Conservation (phyloP, 2,113 vertebrate species). For the Ameiurus melas region DNA sequence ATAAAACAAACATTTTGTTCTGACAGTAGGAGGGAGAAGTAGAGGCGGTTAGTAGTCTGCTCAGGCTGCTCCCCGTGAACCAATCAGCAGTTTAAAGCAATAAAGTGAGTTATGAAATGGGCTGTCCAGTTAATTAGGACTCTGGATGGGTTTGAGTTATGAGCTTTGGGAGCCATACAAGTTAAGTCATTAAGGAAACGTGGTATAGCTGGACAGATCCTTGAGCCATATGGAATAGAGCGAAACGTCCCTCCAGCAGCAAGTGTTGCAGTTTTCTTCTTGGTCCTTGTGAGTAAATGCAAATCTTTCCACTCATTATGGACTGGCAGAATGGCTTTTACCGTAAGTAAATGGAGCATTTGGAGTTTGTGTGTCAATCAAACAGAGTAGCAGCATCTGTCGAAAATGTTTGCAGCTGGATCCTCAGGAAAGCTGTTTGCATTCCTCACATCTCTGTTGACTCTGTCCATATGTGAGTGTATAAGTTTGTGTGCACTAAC, state of each 20-base stretch:
- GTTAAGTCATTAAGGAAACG: slow-evolving; percentile 35
- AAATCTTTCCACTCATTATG: slow-evolving; percentile 20
- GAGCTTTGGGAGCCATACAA: slow-evolving; percentile 44
- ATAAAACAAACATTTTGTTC: slow-evolving; percentile 27
- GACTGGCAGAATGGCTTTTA: slow-evolving; percentile 25
- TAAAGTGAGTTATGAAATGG: slow-evolving; percentile 42
- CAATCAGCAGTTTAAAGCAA: slow-evolving; percentile 48
- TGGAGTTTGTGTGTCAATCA: slow-evolving; percentile 23
- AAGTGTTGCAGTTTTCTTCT: neutral
- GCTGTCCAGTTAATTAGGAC: slow-evolving; percentile 45
- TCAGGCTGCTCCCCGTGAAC: slow-evolving; percentile 32
- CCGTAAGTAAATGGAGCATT: slow-evolving; percentile 36
- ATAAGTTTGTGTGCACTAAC: neutral
- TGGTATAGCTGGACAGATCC: slow-evolving; percentile 33
- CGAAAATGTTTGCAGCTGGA: neutral
- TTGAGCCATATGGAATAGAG: slow-evolving; percentile 43
- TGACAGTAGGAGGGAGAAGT: slow-evolving; percentile 12
- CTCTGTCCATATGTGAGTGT: neutral
- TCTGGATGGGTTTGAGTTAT: slow-evolving; percentile 47
- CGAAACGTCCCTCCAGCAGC: slow-evolving; percentile 28
- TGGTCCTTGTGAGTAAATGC: slow-evolving; percentile 36
- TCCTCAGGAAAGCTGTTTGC: neutral
- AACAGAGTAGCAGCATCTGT: slow-evolving; percentile 22
- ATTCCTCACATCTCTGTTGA: neutral
- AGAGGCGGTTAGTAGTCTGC: slow-evolving; percentile 30